Base-by-base conservation (phyloP, 2,888 invertebrate genomes). In the Theretra japonica region DNA sequence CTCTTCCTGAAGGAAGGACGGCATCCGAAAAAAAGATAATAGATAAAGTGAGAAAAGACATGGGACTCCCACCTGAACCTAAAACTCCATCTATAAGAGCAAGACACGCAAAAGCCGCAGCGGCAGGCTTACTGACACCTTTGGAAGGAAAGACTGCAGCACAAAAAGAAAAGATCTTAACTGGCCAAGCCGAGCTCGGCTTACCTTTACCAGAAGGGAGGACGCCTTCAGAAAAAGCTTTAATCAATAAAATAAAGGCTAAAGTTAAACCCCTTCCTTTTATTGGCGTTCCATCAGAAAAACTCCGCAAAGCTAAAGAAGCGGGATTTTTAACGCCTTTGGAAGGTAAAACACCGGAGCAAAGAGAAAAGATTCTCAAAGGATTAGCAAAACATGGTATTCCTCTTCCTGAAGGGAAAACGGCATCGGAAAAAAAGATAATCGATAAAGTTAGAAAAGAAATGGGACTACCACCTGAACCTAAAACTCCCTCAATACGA, bases 331-430 rank as follows among this genome's bases (percentile, higher is more conserved):
- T 83, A 28, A 79, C 79, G 15, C 84, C 84, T 0, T 72, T 86
- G 68, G 80, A 83, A 74, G 83, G 83, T 0, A 82, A 82, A 77
- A 71, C 80, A 17, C 65, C 72, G 4, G 70, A 74, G 17, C 75
- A 84, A 60, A 84, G 83, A 72, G 82, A 83, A 77, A 78, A 79
- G 75, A 79, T 86, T 19, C 25, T 85, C 0, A 77, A 58, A 73
- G 80, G 70, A 3, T 75, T 80, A 73, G 77, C 79, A 23, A 76
- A 76, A 25, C 41, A 73, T 33, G 82, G 82, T 2, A 53, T 81
- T 28, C 78, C 78, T 5, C 70, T 82, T 33, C 83, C 83, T 2
- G 79, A 80, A 74, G 75, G 69, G 8, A 75, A 76, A 71, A 73
- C 77, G 0, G 50, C 71, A 4, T 75, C 77, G 6, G 77, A 79